Evolutionary conservation across 35 echinoderm and acorn worm genomes (phyloP).

Genomic region (Nesometra sesokonis): DNA sequence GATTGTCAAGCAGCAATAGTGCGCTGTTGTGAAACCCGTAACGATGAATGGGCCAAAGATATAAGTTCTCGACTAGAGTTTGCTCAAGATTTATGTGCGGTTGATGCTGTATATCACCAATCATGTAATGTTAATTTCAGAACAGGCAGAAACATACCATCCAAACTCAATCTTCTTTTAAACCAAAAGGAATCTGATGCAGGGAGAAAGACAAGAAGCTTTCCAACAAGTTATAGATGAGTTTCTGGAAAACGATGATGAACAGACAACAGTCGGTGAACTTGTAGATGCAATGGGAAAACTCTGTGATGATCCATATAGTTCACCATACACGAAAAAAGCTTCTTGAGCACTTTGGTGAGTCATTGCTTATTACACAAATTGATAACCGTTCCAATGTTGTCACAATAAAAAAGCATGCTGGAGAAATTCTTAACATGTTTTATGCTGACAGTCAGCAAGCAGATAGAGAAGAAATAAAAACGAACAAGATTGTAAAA

Average conservation of each 20-base stretch:
- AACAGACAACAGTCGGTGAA: slow-evolving; percentile 35
- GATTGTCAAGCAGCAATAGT: no score
- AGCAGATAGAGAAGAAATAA: not conserved
- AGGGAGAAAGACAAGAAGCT: not conserved
- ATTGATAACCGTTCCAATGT: no score
- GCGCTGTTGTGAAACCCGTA: no score
- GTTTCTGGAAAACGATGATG: slow-evolving; percentile 27
- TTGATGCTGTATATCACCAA: not conserved
- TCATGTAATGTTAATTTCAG: slow-evolving; percentile 19
- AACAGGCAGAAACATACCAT: not conserved
- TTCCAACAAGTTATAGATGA: not conserved
- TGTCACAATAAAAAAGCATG: no score
- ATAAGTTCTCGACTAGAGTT: not conserved
- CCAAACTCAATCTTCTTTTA: not conserved
- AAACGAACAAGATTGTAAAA: not conserved
- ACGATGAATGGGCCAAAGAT: no score
- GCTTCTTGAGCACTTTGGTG: no score
- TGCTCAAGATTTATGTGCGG: not conserved
- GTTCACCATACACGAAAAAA: no score
- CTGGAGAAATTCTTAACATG: no score
- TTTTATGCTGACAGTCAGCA: no score
- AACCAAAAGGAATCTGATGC: not conserved
- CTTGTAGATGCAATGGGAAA: no score
- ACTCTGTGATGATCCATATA: no score
- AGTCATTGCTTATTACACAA: no score